phyloP scores from a whole-genome alignment of 23 tunicate genomes.

The Clavelina lepadiformis region DNA sequence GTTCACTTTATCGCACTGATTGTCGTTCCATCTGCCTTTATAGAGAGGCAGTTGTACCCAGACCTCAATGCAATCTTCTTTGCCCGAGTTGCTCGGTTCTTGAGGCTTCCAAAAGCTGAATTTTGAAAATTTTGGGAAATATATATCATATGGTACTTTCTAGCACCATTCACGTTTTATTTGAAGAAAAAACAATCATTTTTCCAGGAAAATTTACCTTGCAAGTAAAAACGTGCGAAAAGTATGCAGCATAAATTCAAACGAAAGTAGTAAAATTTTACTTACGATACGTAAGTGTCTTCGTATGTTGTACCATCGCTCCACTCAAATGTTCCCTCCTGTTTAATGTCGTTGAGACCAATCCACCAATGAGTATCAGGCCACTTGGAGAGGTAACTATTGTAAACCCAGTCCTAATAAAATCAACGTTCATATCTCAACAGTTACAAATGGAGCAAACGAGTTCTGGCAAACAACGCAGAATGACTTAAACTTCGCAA shows the following conservation, averaged over 20 bases:
- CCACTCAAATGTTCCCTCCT: constrained; percentile 56
- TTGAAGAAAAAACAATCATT: too few relatives aligned
- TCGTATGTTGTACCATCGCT: constrained; percentile 35
- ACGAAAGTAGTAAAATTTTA: too few relatives aligned
- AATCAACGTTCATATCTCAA: too few relatives aligned
- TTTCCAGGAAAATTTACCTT: too few relatives aligned
- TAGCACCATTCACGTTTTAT: too few relatives aligned
- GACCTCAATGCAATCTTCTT: constrained; percentile 85
- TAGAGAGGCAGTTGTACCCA: constrained; percentile 73
- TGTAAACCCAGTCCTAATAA: constrained; percentile 72
- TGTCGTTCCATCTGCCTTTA: constrained; percentile 88
- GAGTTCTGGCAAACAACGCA: not conserved
- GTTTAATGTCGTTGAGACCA: constrained; percentile 52
- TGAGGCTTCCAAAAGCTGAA: constrained; percentile 71
- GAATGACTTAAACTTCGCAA: too few relatives aligned
- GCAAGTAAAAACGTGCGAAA: too few relatives aligned
- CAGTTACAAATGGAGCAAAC: not conserved
- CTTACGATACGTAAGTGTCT: too few relatives aligned
- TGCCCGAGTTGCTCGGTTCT: constrained; percentile 81
- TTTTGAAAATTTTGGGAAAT: not conserved
- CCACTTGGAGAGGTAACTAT: constrained; percentile 35
- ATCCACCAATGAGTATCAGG: constrained; percentile 84
- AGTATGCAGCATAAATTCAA: too few relatives aligned
- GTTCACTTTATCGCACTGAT: constrained; percentile 58
- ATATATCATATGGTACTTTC: not conserved